phyloP scores from a whole-genome alignment of 2,888 invertebrate genomes.

The Molanna angustata region DNA sequence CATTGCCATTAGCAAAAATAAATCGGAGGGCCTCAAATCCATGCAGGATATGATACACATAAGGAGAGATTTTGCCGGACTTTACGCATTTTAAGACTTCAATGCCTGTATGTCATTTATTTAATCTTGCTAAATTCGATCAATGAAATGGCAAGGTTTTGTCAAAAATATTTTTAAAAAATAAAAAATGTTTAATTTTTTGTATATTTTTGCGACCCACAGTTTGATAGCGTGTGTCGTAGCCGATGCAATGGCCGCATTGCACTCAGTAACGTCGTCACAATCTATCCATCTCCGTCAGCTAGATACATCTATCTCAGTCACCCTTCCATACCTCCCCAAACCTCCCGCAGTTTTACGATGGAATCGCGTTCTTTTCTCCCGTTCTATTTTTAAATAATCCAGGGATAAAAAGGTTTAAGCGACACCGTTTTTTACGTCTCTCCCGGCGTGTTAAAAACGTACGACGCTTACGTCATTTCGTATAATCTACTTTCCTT shows the following conservation, averaged over 20 bases:
- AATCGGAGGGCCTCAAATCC: too few species aligned
- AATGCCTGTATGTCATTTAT: too few species aligned
- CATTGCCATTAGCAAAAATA: too few species aligned
- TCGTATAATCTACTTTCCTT: too few species aligned
- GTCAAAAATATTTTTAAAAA: background rate
- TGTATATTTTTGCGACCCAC: background rate
- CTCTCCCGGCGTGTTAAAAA: slow-evolving; percentile 22
- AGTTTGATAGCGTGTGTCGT: background rate
- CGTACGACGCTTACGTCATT: slow-evolving; percentile 27
- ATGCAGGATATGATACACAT: too few species aligned
- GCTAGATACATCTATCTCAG: slow-evolving; percentile 25
- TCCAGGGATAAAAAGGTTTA: slow-evolving; percentile 28
- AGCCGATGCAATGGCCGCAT: slow-evolving; percentile 17
- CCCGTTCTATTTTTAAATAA: slow-evolving; percentile 29
- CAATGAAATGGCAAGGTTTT: too few species aligned
- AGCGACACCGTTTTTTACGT: slow-evolving; percentile 30
- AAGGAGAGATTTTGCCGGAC: too few species aligned
- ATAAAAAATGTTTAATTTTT: too few species aligned
- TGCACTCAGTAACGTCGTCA: slow-evolving; percentile 19
- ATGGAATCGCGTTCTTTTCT: slow-evolving; percentile 16
- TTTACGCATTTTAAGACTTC: too few species aligned
- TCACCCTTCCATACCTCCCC: slow-evolving; percentile 9
- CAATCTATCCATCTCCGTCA: slow-evolving; percentile 29
- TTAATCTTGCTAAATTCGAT: too few species aligned
- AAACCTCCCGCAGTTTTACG: background rate